phyloP scores from a whole-genome alignment of 2,797 vertebrate genomes.

The Lacerta bilineata region DNA sequence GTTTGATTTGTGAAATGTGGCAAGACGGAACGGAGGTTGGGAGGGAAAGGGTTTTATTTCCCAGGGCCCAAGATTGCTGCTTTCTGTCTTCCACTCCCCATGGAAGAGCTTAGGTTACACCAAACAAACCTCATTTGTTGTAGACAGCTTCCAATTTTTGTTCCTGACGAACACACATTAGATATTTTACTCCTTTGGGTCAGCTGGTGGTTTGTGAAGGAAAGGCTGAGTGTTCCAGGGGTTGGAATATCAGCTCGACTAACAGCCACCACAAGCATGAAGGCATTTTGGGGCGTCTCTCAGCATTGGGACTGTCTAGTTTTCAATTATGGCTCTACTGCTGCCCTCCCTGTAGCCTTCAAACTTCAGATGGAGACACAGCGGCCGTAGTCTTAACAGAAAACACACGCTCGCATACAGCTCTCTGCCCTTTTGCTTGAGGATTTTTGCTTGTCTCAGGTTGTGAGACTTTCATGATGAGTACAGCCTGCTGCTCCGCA shows the following conservation, averaged over 20 bases:
- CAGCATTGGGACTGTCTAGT: conserved; percentile 6
- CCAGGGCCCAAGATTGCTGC: not conserved
- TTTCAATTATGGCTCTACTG: conserved; percentile 51
- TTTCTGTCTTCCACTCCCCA: not conserved
- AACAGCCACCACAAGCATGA: conserved; percentile 16
- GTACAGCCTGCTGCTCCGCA: conserved; percentile 54
- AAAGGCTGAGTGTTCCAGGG: not conserved
- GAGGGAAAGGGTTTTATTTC: rapidly evolving
- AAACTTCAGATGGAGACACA: conserved; percentile 56
- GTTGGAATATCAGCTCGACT: not conserved
- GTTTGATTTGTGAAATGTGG: too few species aligned
- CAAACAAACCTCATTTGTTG: not conserved
- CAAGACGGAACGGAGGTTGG: too few species aligned
- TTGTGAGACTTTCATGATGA: conserved; percentile 55
- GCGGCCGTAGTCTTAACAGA: conserved; percentile 55
- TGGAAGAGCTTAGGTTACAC: not conserved
- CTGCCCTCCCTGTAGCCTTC: conserved; percentile 53
- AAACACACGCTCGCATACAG: conserved; percentile 49
- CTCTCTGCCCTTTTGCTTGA: conserved; percentile 44
- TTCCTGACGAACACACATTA: not conserved
- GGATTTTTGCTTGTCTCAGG: conserved; percentile 50
- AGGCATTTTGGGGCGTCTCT: conserved; percentile 14
- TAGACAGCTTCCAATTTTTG: not conserved
- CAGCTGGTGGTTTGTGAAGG: not conserved
- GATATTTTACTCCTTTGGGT: not conserved